A percentile compares a stretch with the other conserved stretches of the same genome.
phyloP scores from a whole-genome alignment of 1,140 invertebrate species.

The Dendroctonus valens region DNA sequence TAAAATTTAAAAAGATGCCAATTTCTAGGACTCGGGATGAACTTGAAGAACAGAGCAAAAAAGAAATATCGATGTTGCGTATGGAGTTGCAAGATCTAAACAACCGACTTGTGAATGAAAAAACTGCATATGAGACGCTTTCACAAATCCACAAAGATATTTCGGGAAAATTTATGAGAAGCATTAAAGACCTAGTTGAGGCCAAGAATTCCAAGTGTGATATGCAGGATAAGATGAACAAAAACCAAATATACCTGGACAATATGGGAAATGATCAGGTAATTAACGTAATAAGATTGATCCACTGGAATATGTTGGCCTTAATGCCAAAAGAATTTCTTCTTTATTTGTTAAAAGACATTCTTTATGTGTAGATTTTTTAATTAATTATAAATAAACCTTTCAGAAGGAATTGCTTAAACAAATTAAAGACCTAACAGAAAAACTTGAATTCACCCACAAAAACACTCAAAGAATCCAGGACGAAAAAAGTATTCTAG shows the following conservation, averaged over 20 bases:
- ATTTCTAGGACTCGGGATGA: conserved; percentile 15
- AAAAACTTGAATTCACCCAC: background rate
- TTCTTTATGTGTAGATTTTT: too few species aligned
- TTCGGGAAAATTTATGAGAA: conserved; percentile 31
- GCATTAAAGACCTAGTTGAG: conserved; percentile 30
- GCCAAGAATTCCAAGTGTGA: conserved; percentile 30
- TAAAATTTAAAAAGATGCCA: too few species aligned
- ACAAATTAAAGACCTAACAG: conserved; percentile 1
- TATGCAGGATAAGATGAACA: conserved; percentile 17
- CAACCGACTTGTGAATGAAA: conserved; percentile 29
- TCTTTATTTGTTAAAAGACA: too few species aligned
- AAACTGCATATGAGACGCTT: conserved; percentile 32
- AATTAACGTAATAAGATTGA: background rate
- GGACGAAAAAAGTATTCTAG: too few species aligned
- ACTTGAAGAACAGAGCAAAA: conserved; percentile 14
- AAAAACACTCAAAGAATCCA: too few species aligned
- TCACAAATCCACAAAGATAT: conserved; percentile 36
- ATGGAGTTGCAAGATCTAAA: conserved; percentile 19
- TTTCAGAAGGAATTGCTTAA: background rate
- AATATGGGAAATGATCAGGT: conserved; percentile 28
- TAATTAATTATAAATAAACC: too few species aligned
- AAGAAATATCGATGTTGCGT: conserved; percentile 10
- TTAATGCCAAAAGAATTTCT: too few species aligned
- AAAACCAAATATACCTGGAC: conserved; percentile 14
- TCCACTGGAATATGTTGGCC: background rate